Evolutionary conservation across 2,888 invertebrate species (phyloP), one percentile per base, ranked within the genome.

Genomic region (Dryococelus australis): DNA sequence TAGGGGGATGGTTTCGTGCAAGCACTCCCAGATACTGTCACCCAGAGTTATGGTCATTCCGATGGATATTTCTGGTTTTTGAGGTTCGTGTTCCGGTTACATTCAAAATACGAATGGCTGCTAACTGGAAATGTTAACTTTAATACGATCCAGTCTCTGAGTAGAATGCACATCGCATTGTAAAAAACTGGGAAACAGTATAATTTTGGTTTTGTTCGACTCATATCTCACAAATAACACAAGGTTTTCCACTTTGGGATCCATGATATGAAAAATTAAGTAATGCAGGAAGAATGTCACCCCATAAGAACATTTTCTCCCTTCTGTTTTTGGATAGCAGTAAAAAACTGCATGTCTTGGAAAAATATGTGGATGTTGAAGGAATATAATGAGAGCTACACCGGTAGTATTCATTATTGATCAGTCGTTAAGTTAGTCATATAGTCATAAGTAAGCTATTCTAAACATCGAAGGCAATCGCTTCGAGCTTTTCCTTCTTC

Each of bases 401-500:
- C 47, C 47, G 47, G 47, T 6, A 47, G 47, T 47, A 47, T 12
- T 9, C 12, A 47, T 47, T 47, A 47, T 47, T 47, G 35, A 1
- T 35, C 35, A 47, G 47, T 47, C 47, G 47, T 47, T 3, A 47
- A 8, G 47, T 47, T 47, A 13, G 16, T 1, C 47, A 47, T 16
- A 47, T 47, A 13, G 16, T 1, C 47, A 47, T 16, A 47, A 16
- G 47, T 47, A 47, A 5, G 47, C 8, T 47, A 0, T 47, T 47
- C 47, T 47, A 47, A 47, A 47, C 10, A 47, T 16, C 47, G 16
- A 47, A 47, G 47, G 47, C 47, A 13, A 16, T 47, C 47, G 47
- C 47, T 16, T 47, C 87, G 87, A 86, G 89, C 8, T 47, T 10
- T 47, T 47, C 47, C 10, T 8, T 47, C 47, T 47, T 47, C 47